Evolutionary conservation across 2,113 vertebrate species (phyloP), one percentile per base, ranked within the genome.

Genomic region (Podarcis raffonei): DNA sequence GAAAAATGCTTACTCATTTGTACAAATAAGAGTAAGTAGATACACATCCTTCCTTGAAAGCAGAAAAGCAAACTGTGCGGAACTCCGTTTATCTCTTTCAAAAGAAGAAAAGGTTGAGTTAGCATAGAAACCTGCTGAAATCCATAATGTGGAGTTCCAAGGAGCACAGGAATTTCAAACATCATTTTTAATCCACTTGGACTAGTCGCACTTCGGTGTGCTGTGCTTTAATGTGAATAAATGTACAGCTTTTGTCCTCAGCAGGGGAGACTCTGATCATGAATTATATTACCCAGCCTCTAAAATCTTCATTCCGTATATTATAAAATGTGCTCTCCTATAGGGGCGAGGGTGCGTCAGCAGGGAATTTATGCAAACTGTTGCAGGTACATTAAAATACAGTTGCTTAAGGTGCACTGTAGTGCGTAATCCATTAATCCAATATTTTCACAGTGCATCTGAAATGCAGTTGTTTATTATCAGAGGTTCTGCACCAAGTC

Each of bases 341-440:
- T 20, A 85, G 78, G 89, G 12, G 1, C 1, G 68, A 32, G 3
- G 42, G n/a, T 68, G 30, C 22, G 39, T 1, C 80, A 81, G 9
- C 30, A 59, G 89, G 80, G 59, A 74, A 80, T 65, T 84, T 87
- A 71, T 91, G 37, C 83, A 91, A 23, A 66, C 39, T 79, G 3
- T 71, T 90, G 65, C 0, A 2, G 57, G 65, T 1, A 0, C 30
- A 53, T 75, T 20, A 87, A 74, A 71, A 65, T 90, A n/a, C n/a
- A 62, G 27, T 81, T 65, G 59, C 22, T 83, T 86, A 42, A 0
- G 1, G n/a, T 80, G 69, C 42, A 84, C 25, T 7, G 75, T 42
- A 92, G 87, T 82, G 80, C 42, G 1, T 93, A 35, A 91, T 68
- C 25, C 85, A 90, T 83, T 86, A 90, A 90, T 79, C 30, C 0